Percentiles rank a stretch among this genome's conserved stretches.
phyloP scores from a whole-genome alignment of 2,113 vertebrate genomes.

The Paratilapia polleni region DNA sequence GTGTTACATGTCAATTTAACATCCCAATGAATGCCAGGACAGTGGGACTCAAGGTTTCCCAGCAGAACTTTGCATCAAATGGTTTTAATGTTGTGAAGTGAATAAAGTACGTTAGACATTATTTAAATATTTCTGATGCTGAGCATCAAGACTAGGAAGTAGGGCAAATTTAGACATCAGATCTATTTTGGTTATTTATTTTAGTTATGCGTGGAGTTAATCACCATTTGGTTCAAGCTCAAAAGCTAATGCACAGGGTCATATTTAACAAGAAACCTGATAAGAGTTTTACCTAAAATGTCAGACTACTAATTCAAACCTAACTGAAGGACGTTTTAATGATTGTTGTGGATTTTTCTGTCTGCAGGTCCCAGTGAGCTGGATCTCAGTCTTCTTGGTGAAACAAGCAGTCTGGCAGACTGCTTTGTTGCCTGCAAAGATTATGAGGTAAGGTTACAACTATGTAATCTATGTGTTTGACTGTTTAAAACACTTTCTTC shows the following conservation, averaged over 20 bases:
- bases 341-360: conserved; percentile 21
- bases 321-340: background rate
- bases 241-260: background rate
- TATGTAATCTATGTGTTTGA: background rate
- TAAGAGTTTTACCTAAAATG: background rate
- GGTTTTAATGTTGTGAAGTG: background rate
- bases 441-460: conserved; percentile 85
- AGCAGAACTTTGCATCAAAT: accelerated
- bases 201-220: background rate
- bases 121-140: background rate
- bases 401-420: conserved; percentile 83
- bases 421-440: conserved; percentile 82
- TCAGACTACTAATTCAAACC: too few relatives aligned
- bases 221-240: background rate
- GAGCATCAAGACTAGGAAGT: background rate
- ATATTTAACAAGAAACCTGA: background rate
- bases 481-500: background rate
- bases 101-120: background rate
- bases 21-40: background rate
- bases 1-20: too few relatives aligned
- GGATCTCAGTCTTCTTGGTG: conserved; percentile 85
- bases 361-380: conserved; percentile 86
- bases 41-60: accelerated
- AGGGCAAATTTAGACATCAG: too few relatives aligned
- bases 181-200: background rate